A percentile compares a stretch with the other conserved stretches of the same genome.
phyloP scores from a whole-genome alignment of 2,888 invertebrate genomes.

The Teleiodes luculella region DNA sequence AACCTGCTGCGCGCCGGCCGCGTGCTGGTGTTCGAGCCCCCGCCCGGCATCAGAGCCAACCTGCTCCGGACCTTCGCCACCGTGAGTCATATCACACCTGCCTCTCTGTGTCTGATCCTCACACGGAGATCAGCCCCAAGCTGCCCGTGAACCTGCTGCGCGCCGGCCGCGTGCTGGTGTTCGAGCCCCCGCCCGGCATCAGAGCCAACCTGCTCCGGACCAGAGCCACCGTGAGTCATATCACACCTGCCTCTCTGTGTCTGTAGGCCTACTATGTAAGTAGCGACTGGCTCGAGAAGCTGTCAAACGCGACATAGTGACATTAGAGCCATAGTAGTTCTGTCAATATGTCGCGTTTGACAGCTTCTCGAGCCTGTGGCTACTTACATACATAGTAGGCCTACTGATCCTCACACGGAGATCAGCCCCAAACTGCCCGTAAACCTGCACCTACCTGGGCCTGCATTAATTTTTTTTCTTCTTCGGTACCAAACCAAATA shows the following conservation, averaged over 20 bases:
- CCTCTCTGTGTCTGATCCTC: constrained; percentile 83
- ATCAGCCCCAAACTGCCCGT: constrained; percentile 98
- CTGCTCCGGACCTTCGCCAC: constrained; percentile 97
- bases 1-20: constrained; percentile 95
- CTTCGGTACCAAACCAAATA: too few species aligned
- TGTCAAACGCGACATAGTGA: too few species aligned
- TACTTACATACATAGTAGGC: too few species aligned
- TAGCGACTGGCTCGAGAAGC: too few species aligned
- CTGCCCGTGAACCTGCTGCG: constrained; percentile 94
- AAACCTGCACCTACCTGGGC: too few species aligned
- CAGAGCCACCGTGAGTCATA: constrained; percentile 89
- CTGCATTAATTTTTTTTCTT: too few species aligned
- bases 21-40: constrained; percentile 96
- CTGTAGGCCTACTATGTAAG: too few species aligned
- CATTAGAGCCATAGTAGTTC: too few species aligned
- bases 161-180: constrained; percentile 95
- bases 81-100: constrained; percentile 61
- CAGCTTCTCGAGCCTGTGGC: too few species aligned
- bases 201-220: constrained; percentile 96
- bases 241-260: background rate
- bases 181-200: constrained; percentile 98
- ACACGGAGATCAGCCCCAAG: constrained; percentile 99
- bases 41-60: constrained; percentile 98
- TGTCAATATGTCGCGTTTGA: too few species aligned
- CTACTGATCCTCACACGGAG: constrained; percentile 99